Evolutionary conservation across 2,888 invertebrate species (phyloP).

Genomic region (Leucozona laternaria): DNA sequence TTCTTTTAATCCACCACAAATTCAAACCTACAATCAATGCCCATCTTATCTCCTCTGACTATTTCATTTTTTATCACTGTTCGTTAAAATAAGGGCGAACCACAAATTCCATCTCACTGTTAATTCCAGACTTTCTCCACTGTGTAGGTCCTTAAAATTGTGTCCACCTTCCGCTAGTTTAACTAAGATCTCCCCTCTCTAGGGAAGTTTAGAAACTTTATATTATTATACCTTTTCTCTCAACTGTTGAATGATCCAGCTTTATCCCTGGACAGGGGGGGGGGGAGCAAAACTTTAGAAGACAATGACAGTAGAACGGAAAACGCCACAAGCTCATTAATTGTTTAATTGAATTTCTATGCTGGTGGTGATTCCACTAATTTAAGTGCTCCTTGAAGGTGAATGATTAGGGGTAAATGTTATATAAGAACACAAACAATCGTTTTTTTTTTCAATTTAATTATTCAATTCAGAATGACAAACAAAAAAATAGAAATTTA

Average conservation of each 20-base stretch:
- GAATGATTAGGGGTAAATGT: not conserved
- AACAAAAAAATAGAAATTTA: not conserved
- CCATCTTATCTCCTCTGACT: not conserved
- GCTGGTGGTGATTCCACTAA: not conserved
- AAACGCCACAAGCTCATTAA: constrained; percentile 47
- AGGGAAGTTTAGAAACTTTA: not conserved
- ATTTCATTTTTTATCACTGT: not conserved
- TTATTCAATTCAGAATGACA: not conserved
- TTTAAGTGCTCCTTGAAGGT: constrained; percentile 27
- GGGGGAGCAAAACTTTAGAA: constrained; percentile 30
- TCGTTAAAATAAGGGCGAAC: not conserved
- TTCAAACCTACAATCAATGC: not conserved
- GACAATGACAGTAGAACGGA: not conserved
- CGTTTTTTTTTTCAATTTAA: not conserved
- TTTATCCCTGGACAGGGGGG: not conserved
- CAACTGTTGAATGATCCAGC: constrained; percentile 29
- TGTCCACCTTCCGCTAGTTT: not conserved
- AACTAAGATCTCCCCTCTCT: not conserved
- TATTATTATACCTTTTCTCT: not conserved
- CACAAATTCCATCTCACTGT: constrained; percentile 12
- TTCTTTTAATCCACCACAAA: not conserved
- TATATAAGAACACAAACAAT: not conserved
- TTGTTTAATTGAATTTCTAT: constrained; percentile 40
- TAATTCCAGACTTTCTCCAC: constrained; percentile 6
- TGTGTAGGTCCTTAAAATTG: not conserved